Evolutionary conservation across 2,888 invertebrate species (phyloP), one percentile per base, ranked within the genome.

Genomic region (Pherbina coryleti): DNA sequence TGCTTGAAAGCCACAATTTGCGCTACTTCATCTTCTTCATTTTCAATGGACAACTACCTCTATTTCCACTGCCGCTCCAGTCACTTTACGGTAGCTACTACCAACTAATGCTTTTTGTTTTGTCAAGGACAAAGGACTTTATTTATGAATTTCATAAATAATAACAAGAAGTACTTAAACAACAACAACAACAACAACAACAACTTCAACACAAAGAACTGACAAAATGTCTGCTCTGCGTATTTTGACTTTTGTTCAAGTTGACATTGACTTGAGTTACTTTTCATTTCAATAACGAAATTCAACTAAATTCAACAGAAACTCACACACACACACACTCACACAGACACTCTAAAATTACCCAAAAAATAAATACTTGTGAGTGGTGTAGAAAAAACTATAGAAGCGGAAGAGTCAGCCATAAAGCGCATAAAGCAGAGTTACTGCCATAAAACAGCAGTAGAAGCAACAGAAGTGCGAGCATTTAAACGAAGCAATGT

Each of bases 141-240:
- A 75, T 75, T 75, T 67, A 75, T 75, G 67, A 67, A 75, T 75
- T 75, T 69, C 67, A 75, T 75, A 75, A 75, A 75, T 69, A 75
- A 69, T 57, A 28, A 67, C n/a, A 64, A 37, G 64, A 57, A 69
- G 31, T 34, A 66, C n/a, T 14, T 34, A 2, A 31, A 55, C n/a
- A 71, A 53, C 8, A 19, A 8, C 44, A 19, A 9, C 17, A n/a
- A 57, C 14, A 71, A 53, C n/a, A n/a, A n/a, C n/a, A 31, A 55
- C n/a, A 71, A 53, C 8, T 5, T 1, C 44, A 19, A 9, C 17
- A n/a, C 34, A 4, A 71, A 53, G 11, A 31, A 71, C 22, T 71
- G 14, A 11, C 57, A 64, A 64, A n/a, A n/a, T 64, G 64, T 31
- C 31, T 64, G n/a, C 64, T 64, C 31, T 64, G 73, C 22, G 44